These are phyloP conservation scores for Pammene fasciana DNA, from an alignment of 2,888 invertebrate genomes.

Conservation along the genomic window DNA sequence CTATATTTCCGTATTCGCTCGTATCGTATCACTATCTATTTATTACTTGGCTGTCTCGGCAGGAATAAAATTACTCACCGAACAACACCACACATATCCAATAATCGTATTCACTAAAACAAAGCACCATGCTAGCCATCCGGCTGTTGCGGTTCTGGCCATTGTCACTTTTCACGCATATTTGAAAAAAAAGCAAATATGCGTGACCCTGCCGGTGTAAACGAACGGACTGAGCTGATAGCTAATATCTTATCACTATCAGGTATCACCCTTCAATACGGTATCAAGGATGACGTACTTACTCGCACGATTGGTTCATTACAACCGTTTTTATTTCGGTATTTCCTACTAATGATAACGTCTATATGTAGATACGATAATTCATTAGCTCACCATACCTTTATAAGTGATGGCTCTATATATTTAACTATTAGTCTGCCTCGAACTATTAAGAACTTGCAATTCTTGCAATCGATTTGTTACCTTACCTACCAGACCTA, in stretches of 20 bases:
- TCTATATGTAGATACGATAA: no score
- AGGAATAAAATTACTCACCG: slow-evolving; percentile 7
- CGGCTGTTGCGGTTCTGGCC: neutral
- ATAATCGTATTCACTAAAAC: slow-evolving; percentile 9
- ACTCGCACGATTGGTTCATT: slow-evolving; percentile 1
- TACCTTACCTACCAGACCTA: no score
- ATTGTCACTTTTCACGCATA: slow-evolving; percentile 47
- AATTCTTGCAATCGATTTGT: no score
- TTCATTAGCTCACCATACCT: no score
- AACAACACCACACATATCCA: slow-evolving; percentile 15
- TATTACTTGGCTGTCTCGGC: no score
- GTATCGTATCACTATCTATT: no score
- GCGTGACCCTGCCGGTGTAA: slow-evolving; percentile 30
- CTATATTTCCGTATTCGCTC: no score
- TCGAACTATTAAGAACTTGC: no score
- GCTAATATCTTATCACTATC: slow-evolving; percentile 33
- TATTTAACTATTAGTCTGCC: no score
- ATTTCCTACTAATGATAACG: neutral
- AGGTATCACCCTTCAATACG: slow-evolving; percentile 24
- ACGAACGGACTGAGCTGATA: slow-evolving; percentile 26
- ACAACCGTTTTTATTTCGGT: neutral
- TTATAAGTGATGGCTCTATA: no score
- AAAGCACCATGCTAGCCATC: neutral
- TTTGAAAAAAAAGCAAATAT: slow-evolving; percentile 40
- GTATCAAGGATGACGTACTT: slow-evolving; percentile 21